Percentiles rank a stretch among this genome's conserved stretches.
Conservation (phyloP, 2,888 invertebrate genomes). For the Nezara viridula region DNA sequence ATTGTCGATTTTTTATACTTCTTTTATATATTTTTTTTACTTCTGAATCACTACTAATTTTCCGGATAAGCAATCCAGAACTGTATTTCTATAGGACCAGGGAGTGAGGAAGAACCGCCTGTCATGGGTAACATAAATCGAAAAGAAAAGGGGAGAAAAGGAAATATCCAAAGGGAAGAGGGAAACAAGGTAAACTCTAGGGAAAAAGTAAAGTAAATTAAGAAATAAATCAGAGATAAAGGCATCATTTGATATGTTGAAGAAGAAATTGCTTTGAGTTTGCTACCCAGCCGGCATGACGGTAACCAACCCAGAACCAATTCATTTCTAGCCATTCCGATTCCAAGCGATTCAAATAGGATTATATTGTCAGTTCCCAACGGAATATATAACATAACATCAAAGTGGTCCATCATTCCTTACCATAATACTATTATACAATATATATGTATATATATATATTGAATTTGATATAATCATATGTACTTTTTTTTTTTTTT, state of each 20-base stretch:
- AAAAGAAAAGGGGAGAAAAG: background rate
- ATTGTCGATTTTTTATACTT: too few species aligned
- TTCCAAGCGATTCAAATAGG: background rate
- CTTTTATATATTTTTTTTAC: background rate
- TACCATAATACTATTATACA: too few species aligned
- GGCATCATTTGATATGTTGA: slow-evolving; percentile 28
- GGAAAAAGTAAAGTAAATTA: slow-evolving; percentile 41
- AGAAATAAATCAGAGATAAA: slow-evolving; percentile 28
- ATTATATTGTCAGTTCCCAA: background rate
- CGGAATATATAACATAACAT: background rate
- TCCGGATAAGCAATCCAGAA: background rate
- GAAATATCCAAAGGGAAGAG: background rate
- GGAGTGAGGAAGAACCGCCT: background rate
- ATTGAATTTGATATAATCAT: too few species aligned
- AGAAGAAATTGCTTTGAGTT: slow-evolving; percentile 16
- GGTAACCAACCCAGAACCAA: slow-evolving; percentile 8
- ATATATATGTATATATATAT: too few species aligned
- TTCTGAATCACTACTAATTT: background rate
- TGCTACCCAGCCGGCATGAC: background rate
- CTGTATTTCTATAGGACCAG: background rate
- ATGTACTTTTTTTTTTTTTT: too few species aligned
- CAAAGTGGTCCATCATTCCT: too few species aligned
- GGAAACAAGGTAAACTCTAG: slow-evolving; percentile 23
- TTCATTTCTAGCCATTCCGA: background rate
- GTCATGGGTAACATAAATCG: slow-evolving; percentile 1